These are phyloP conservation scores for Pinna nobilis DNA, from an alignment of 1,140 invertebrate genomes.

Conservation along the genomic window DNA sequence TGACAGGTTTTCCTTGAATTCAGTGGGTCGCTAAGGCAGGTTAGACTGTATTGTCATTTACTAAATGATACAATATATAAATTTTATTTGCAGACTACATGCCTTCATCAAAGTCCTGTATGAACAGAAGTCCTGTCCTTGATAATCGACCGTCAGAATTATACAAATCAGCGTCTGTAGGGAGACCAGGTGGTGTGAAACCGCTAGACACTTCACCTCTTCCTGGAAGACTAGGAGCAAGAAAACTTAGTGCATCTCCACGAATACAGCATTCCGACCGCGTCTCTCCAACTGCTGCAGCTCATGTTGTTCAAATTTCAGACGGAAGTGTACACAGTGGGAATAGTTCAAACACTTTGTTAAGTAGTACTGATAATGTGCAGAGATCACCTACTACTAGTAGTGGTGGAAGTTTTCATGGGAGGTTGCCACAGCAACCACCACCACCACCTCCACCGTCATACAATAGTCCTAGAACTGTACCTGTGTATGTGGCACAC, in stretches of 20 bases:
- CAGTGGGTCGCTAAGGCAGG: no score
- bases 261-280: neutral
- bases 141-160: slow-evolving; percentile 50
- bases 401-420: slow-evolving; percentile 29
- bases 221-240: neutral
- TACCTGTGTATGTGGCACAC: slow-evolving; percentile 36
- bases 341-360: neutral
- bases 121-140: slow-evolving; percentile 50
- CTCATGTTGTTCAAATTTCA: neutral
- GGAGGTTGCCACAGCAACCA: slow-evolving; percentile 9
- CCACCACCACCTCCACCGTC: neutral
- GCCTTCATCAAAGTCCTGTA: slow-evolving; percentile 48
- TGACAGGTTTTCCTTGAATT: no score
- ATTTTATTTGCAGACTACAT: slow-evolving; percentile 60
- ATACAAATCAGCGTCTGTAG: slow-evolving; percentile 45
- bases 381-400: slow-evolving; percentile 22
- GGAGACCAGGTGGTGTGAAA: slow-evolving; percentile 43
- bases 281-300: neutral
- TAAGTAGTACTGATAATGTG: slow-evolving; percentile 1
- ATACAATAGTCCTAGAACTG: slow-evolving; percentile 24
- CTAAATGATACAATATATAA: neutral
- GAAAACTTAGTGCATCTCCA: slow-evolving; percentile 14
- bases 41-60: no score
- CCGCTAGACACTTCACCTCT: slow-evolving; percentile 30
- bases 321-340: slow-evolving; percentile 16